Evolutionary conservation across 2,113 vertebrate species (phyloP).

Genomic region (Eptesicus fuscus): DNA sequence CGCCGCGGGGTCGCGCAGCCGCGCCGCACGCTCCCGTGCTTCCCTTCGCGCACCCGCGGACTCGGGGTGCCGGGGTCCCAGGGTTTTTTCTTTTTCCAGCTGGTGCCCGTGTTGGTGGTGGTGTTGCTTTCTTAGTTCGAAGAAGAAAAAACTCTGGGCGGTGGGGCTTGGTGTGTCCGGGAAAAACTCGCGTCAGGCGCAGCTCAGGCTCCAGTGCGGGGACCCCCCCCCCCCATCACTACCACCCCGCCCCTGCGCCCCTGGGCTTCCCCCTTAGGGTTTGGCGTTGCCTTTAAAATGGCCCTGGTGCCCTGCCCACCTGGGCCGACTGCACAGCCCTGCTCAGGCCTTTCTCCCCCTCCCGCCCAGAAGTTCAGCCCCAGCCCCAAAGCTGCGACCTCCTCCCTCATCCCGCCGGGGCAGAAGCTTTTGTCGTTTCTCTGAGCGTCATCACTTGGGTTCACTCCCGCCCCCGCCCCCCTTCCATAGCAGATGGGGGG

Average conservation of each 20-base stretch:
- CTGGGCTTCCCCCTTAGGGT: neutral
- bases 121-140: slow-evolving; percentile 24
- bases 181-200: slow-evolving; percentile 69
- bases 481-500: neutral
- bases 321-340: neutral
- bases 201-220: neutral
- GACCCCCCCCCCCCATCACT: neutral
- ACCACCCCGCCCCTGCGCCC: too few relatives aligned
- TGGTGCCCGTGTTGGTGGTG: slow-evolving; percentile 21
- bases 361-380: neutral
- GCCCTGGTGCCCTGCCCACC: neutral
- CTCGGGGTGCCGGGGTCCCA: neutral
- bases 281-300: neutral
- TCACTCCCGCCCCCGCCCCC: neutral
- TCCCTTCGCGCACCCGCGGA: neutral
- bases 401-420: neutral
- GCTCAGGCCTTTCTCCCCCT: neutral
- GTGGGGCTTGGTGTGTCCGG: slow-evolving; percentile 73
- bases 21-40: neutral
- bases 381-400: too few relatives aligned
- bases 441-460: neutral
- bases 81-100: neutral
- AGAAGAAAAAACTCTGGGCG: slow-evolving; percentile 70
- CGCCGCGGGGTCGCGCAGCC: neutral
- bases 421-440: neutral